A percentile compares a stretch with the other conserved stretches of the same genome.
phyloP scores from a whole-genome alignment of 2,888 invertebrate genomes.

The Caenorhabditis doughertyi region DNA sequence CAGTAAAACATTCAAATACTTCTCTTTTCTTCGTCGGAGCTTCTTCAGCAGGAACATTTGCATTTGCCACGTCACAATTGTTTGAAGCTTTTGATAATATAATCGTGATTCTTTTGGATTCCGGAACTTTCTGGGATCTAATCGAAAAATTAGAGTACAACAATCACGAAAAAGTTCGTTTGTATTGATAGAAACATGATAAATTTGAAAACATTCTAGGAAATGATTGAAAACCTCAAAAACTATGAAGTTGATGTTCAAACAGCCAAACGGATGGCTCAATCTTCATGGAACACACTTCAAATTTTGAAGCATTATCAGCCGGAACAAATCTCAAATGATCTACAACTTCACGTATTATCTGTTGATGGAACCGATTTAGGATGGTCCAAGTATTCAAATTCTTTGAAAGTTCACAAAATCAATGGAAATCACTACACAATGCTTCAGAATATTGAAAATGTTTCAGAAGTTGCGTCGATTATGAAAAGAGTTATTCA shows the following conservation, averaged over 20 bases:
- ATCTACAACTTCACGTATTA: conserved; percentile 38
- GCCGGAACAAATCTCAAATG: neutral
- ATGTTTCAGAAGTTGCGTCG: conserved; percentile 7
- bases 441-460: conserved; percentile 50
- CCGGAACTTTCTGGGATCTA: conserved; percentile 56
- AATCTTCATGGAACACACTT: conserved; percentile 51
- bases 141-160: conserved; percentile 33
- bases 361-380: conserved; percentile 70
- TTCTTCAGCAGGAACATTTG: conserved; percentile 69
- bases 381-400: conserved; percentile 63
- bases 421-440: conserved; percentile 56
- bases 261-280: conserved; percentile 1
- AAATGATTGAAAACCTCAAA: conserved; percentile 37
- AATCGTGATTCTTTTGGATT: conserved; percentile 42
- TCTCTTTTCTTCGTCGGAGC: conserved; percentile 62
- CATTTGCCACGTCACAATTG: conserved; percentile 49
- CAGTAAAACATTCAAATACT: neutral
- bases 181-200: too few relatives aligned
- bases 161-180: conserved; percentile 50
- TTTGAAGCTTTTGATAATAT: neutral
- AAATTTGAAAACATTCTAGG: too few relatives aligned
- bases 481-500: neutral
- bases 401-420: conserved; percentile 8
- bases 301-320: conserved; percentile 47
- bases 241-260: conserved; percentile 22